These are phyloP conservation scores for Siderastrea siderea DNA, from an alignment of 92 coral and sea anemone species.

Conservation along the genomic window DNA sequence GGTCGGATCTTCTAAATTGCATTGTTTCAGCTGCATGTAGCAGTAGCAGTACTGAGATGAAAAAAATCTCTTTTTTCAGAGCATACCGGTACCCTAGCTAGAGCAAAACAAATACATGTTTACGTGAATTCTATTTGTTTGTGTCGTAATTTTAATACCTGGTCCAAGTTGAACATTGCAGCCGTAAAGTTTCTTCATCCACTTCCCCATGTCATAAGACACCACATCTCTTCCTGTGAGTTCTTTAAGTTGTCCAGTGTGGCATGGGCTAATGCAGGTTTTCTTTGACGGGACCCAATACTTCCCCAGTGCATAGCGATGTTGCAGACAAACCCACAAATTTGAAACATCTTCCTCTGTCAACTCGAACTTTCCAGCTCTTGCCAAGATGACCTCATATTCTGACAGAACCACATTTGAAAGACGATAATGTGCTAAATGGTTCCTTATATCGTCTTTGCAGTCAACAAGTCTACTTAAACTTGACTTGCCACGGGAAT, in stretches of 20 bases:
- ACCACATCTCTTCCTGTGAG: slow-evolving; percentile 5
- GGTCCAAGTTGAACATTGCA: slow-evolving; percentile 3
- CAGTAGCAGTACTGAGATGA: no score
- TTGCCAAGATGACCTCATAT: not conserved
- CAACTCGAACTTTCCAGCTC: not conserved
- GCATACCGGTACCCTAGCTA: not conserved
- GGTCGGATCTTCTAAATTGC: no score
- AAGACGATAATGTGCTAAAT: not conserved
- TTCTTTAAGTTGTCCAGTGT: not conserved
- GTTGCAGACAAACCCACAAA: not conserved
- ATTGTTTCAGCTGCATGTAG: no score
- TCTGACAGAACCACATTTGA: not conserved
- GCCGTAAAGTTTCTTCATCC: slow-evolving; percentile 6
- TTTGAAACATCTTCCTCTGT: slow-evolving; percentile 5
- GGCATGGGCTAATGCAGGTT: not conserved
- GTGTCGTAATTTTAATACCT: not conserved
- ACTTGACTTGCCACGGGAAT: not conserved
- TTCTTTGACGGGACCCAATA: slow-evolving; percentile 2
- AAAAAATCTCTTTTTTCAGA: no score
- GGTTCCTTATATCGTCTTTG: not conserved
- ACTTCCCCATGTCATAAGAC: not conserved
- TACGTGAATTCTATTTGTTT: no score
- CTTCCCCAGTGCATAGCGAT: slow-evolving; percentile 1
- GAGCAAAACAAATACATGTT: no score
- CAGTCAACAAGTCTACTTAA: slow-evolving; percentile 1